phyloP scores from a whole-genome alignment of 92 coral and sea anemone genomes.

The Palythoa grandiflora region DNA sequence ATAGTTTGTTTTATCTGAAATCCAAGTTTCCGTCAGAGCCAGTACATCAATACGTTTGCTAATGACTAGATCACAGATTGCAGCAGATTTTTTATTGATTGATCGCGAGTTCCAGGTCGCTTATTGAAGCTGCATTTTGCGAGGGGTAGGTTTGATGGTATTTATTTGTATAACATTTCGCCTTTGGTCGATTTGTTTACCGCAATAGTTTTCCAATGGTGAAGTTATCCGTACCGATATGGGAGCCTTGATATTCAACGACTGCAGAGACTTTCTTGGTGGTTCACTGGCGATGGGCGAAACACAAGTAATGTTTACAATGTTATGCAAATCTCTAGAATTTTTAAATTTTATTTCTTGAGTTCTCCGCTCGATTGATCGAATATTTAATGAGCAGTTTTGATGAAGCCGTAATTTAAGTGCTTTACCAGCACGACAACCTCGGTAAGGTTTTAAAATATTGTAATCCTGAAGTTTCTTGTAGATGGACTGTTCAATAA shows the following conservation, averaged over 20 bases:
- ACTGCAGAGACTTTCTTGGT: slow-evolving; percentile 40
- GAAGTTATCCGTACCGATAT: slow-evolving; percentile 34
- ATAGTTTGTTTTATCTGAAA: slow-evolving; percentile 16
- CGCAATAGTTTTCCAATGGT: slow-evolving; percentile 3
- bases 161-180: slow-evolving; percentile 38
- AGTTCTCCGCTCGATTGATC: slow-evolving; percentile 7
- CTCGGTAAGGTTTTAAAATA: slow-evolving; percentile 10
- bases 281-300: slow-evolving; percentile 34
- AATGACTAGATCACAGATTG: slow-evolving; percentile 62
- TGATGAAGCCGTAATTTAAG: slow-evolving; percentile 5
- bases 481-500: slow-evolving; percentile 14
- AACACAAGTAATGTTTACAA: slow-evolving; percentile 40
- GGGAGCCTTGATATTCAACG: slow-evolving; percentile 22
- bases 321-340: slow-evolving; percentile 23
- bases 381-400: not conserved
- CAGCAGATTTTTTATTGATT: slow-evolving; percentile 53
- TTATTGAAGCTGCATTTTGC: slow-evolving; percentile 55
- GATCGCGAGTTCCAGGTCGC: slow-evolving; percentile 68
- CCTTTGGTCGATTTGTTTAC: slow-evolving; percentile 14
- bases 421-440: slow-evolving; percentile 13
- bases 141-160: slow-evolving; percentile 28
- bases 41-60: slow-evolving; percentile 55
- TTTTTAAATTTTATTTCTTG: slow-evolving; percentile 10
- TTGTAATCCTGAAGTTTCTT: slow-evolving; percentile 10
- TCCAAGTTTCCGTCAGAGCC: slow-evolving; percentile 69